These are phyloP conservation scores for Prionailurus viverrinus DNA, from an alignment of 2,113 vertebrate species.

Conservation along the genomic window DNA sequence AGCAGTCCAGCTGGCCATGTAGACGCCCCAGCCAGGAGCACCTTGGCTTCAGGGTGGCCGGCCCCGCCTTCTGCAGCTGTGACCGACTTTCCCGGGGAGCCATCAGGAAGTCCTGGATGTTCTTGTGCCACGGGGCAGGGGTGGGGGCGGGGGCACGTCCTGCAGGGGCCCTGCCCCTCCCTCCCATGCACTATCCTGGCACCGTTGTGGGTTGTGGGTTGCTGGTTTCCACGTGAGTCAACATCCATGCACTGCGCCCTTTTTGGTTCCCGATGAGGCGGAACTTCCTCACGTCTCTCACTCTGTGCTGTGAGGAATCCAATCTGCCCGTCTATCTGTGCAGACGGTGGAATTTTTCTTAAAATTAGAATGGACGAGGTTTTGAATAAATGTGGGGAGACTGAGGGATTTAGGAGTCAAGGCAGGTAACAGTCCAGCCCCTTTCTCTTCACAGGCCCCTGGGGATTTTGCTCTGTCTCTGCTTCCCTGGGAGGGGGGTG, in stretches of 20 bases:
- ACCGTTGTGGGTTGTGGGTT: not conserved
- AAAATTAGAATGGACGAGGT: no score
- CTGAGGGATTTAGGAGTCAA: not conserved
- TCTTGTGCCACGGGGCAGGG: fast-evolving
- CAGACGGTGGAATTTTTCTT: not conserved
- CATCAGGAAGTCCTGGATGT: not conserved
- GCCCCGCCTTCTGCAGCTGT: not conserved
- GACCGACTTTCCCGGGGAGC: not conserved
- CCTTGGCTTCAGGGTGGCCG: not conserved
- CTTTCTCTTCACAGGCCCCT: not conserved
- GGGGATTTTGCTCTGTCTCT: not conserved
- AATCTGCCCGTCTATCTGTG: not conserved
- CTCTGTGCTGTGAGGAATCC: not conserved
- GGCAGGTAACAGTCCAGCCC: not conserved
- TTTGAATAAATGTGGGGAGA: not conserved
- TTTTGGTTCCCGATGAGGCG: not conserved
- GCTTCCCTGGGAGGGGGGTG: not conserved
- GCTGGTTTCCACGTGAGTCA: not conserved
- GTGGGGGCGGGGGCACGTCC: not conserved
- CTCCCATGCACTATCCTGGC: not conserved
- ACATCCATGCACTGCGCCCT: not conserved
- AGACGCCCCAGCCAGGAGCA: not conserved
- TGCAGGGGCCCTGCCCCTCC: not conserved
- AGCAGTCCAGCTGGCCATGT: not conserved
- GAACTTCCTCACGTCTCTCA: not conserved